Evolutionary conservation across 1,140 invertebrate genomes (phyloP).

Genomic region (Bilobella aurantiaca): DNA sequence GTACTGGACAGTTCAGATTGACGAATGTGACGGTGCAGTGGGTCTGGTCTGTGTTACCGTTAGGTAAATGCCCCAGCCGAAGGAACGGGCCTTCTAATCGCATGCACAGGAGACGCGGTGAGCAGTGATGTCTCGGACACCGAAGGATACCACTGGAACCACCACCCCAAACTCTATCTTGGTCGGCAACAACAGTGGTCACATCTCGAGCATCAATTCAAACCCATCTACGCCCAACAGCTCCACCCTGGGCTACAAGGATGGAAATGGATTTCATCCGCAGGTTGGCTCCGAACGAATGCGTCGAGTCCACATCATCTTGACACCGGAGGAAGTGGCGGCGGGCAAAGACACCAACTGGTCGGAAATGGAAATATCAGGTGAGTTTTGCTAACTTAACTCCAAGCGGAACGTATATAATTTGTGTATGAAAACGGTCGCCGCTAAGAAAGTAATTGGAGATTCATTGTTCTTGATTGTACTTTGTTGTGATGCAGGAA

Average conservation of each 20-base stretch:
- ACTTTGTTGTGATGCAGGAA: constrained; percentile 52
- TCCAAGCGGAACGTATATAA: too few species aligned
- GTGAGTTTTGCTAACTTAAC: too few species aligned
- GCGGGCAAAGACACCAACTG: constrained; percentile 82
- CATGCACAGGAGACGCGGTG: too few species aligned
- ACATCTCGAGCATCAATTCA: neutral
- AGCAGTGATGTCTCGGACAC: constrained; percentile 1
- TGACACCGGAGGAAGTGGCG: constrained; percentile 80
- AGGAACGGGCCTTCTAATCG: too few species aligned
- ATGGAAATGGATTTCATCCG: neutral
- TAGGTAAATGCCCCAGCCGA: too few species aligned
- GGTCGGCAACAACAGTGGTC: neutral
- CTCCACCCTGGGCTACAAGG: neutral
- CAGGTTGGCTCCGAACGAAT: neutral
- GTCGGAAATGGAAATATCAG: constrained; percentile 64
- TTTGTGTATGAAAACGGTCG: too few species aligned
- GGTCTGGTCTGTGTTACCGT: too few species aligned
- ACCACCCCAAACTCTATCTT: neutral
- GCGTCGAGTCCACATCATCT: constrained; percentile 74
- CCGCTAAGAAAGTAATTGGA: neutral
- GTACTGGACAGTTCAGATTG: too few species aligned
- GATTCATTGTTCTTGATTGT: constrained; percentile 7
- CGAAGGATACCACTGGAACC: neutral
- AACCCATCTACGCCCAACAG: neutral
- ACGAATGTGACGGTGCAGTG: too few species aligned